phyloP scores from a whole-genome alignment of 1,140 invertebrate genomes.

The Sycophaga agraensis region DNA sequence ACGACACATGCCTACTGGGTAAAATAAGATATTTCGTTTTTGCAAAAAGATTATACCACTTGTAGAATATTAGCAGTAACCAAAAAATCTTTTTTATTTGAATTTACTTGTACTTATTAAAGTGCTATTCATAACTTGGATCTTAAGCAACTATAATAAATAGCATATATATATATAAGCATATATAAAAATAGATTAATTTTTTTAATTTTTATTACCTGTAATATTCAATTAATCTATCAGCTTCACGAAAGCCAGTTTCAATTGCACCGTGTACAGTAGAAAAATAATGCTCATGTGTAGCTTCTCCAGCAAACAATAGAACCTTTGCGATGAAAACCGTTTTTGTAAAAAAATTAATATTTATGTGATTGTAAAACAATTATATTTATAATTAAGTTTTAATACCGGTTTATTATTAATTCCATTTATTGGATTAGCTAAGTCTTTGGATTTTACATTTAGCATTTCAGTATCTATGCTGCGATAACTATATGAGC shows the following conservation, averaged over 20 bases:
- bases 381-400: background rate
- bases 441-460: slow-evolving; percentile 34
- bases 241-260: slow-evolving; percentile 77
- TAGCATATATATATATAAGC: no score
- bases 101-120: no score
- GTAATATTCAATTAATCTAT: slow-evolving; percentile 59
- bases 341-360: slow-evolving; percentile 47
- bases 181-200: no score
- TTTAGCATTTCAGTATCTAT: slow-evolving; percentile 52
- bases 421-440: slow-evolving; percentile 40
- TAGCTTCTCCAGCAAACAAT: slow-evolving; percentile 74
- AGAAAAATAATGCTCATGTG: slow-evolving; percentile 67
- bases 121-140: no score
- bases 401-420: slow-evolving; percentile 40
- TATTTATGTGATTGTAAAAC: no score
- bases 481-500: slow-evolving; percentile 71
- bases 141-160: no score
- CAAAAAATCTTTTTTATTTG: no score
- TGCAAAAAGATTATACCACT: no score
- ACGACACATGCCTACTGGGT: no score
- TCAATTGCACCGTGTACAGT: slow-evolving; percentile 82
- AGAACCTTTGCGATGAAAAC: slow-evolving; percentile 51
- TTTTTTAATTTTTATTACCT: slow-evolving; percentile 20
- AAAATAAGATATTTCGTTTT: no score
- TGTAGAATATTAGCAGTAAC: no score